phyloP scores from a whole-genome alignment of 1,140 invertebrate species.

The Bombus sibiricus region DNA sequence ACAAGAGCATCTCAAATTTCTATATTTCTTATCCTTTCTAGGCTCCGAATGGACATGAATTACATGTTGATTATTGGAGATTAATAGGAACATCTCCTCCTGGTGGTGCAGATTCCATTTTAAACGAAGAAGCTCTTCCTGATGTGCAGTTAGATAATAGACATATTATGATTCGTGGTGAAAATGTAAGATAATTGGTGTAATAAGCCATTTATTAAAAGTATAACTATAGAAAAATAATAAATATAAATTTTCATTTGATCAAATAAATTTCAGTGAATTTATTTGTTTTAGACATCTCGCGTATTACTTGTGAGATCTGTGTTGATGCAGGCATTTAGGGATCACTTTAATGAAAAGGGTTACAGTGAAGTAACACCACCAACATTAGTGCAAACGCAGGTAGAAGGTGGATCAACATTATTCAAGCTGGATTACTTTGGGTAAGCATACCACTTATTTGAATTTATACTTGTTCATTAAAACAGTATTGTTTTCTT shows the following conservation, averaged over 20 bases:
- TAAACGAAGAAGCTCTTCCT: conserved; percentile 98
- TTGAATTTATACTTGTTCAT: background rate
- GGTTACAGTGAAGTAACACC: conserved; percentile 97
- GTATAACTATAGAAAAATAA: background rate
- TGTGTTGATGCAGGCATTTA: conserved; percentile 94
- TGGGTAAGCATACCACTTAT: conserved; percentile 85
- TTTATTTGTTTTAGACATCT: conserved; percentile 87
- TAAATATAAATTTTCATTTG: background rate
- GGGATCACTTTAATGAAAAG: conserved; percentile 94
- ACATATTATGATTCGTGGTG: conserved; percentile 99
- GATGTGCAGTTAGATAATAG: conserved; percentile 99
- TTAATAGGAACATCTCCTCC: conserved; percentile 95
- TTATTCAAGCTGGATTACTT: conserved; percentile 98
- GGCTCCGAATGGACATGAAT: conserved; percentile 98
- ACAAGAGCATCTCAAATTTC: background rate
- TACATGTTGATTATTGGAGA: conserved; percentile 97
- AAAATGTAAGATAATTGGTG: conserved; percentile 88
- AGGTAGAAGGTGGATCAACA: conserved; percentile 99
- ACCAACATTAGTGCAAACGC: conserved; percentile 97
- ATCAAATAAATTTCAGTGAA: conserved; percentile 13
- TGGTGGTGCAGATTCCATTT: conserved; percentile 97
- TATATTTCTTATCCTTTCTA: conserved; percentile 72
- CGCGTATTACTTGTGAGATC: conserved; percentile 95
- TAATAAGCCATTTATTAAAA: background rate
- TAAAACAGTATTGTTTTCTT: background rate